A percentile compares a stretch with the other conserved stretches of the same genome.
Conservation (phyloP, 2,113 vertebrate genomes). For the Uria aalge region DNA sequence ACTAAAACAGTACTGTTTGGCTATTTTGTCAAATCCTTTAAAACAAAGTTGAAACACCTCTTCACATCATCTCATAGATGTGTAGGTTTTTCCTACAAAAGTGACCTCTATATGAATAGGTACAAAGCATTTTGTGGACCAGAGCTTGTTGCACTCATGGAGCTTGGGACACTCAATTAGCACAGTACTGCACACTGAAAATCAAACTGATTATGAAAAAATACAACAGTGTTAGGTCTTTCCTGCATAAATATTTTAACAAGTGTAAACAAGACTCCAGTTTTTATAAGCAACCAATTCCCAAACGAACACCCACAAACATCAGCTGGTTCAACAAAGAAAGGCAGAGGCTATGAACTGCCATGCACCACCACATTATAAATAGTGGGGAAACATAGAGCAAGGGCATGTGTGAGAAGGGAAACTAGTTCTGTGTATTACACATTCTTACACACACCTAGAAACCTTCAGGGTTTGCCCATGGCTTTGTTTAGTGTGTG, state of each 20-base stretch:
- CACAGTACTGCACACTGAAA: not conserved
- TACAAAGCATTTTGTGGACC: not conserved
- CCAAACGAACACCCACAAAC: not conserved
- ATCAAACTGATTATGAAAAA: not conserved
- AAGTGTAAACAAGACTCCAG: constrained; percentile 6
- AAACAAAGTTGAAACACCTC: not conserved
- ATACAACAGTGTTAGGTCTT: not conserved
- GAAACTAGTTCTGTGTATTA: not conserved
- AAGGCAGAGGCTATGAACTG: not conserved
- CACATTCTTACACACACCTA: not conserved
- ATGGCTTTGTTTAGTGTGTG: not conserved
- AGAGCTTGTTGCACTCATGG: not conserved
- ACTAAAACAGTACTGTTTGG: not conserved
- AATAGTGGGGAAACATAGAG: not conserved
- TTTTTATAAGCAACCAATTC: constrained; percentile 24
- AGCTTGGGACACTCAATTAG: not conserved
- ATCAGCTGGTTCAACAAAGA: not conserved
- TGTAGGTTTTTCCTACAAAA: not conserved
- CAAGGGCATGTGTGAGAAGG: not conserved
- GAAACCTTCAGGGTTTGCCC: not conserved
- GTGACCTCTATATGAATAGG: not conserved
- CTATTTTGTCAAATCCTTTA: not conserved
- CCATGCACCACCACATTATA: not conserved
- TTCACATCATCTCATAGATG: not conserved
- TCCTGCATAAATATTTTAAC: constrained; percentile 15